Evolutionary conservation across 2,113 vertebrate genomes (phyloP).

Genomic region (Circaetus gallicus): DNA sequence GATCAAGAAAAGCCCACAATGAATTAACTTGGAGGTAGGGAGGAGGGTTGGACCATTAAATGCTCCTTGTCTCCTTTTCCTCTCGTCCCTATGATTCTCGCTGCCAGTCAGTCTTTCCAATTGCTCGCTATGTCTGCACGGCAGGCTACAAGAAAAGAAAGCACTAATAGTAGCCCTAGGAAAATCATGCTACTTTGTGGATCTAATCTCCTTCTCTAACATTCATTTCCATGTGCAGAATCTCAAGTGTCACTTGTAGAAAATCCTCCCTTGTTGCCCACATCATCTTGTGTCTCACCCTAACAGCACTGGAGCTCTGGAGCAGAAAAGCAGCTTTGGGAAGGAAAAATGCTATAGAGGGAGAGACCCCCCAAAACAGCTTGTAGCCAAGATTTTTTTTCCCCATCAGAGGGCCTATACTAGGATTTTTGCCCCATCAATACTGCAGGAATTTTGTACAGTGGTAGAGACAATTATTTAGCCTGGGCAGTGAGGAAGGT

Average conservation of each 20-base stretch:
- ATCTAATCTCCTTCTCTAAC: not conserved
- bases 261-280: not conserved
- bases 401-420: not conserved
- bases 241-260: not conserved
- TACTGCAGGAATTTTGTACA: not conserved
- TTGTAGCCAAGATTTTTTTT: not conserved
- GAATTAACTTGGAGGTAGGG: not conserved
- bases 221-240: not conserved
- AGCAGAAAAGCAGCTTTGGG: not conserved
- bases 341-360: not conserved
- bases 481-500: not conserved
- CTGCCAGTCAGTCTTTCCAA: not conserved
- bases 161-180: not conserved
- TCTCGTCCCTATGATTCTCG: not conserved
- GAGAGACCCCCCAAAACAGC: not conserved
- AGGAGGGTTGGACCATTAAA: not conserved
- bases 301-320: not conserved
- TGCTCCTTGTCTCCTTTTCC: not conserved
- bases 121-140: not conserved
- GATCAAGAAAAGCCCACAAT: slow-evolving; percentile 21
- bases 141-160: not conserved
- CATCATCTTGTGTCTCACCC: fast-evolving
- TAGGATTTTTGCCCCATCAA: not conserved
- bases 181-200: not conserved
- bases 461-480: not conserved